Evolutionary conservation across 2,113 vertebrate genomes (phyloP).

Genomic region (Poeciliopsis prolifica): DNA sequence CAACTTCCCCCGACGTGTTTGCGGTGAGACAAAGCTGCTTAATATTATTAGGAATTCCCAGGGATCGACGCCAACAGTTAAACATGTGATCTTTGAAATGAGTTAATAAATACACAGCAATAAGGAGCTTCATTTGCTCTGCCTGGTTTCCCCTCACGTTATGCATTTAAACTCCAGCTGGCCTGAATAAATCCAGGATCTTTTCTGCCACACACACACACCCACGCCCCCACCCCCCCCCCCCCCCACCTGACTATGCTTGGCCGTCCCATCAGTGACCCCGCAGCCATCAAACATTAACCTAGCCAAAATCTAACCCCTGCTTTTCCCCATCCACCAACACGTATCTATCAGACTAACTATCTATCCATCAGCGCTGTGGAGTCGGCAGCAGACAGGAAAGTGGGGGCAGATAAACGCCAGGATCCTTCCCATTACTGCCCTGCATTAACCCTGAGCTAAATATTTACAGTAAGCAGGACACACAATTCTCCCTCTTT

Average conservation of each 20-base stretch:
- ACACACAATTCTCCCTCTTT: slow-evolving; percentile 28
- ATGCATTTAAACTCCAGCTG: slow-evolving; percentile 15
- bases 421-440: slow-evolving; percentile 69
- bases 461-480: slow-evolving; percentile 76
- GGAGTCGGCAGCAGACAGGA: slow-evolving; percentile 51
- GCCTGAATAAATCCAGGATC: slow-evolving; percentile 38
- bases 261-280: slow-evolving; percentile 60
- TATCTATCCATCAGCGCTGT: slow-evolving; percentile 68
- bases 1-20: slow-evolving; percentile 5
- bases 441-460: slow-evolving; percentile 74
- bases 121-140: background rate
- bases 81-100: slow-evolving; percentile 6
- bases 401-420: slow-evolving; percentile 27
- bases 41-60: slow-evolving; percentile 13
- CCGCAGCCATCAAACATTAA: slow-evolving; percentile 76
- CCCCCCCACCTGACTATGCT: slow-evolving; percentile 15
- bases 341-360: slow-evolving; percentile 70
- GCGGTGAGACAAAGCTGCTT: slow-evolving; percentile 1
- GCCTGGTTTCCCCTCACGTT: slow-evolving; percentile 1
- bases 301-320: slow-evolving; percentile 71
- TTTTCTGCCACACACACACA: slow-evolving; percentile 39
- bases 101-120: slow-evolving; percentile 7
- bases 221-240: slow-evolving; percentile 38
- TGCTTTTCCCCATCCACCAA: slow-evolving; percentile 47
- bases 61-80: background rate